Base-by-base conservation (phyloP, 2,888 invertebrate species). In the Meloe dianella region DNA sequence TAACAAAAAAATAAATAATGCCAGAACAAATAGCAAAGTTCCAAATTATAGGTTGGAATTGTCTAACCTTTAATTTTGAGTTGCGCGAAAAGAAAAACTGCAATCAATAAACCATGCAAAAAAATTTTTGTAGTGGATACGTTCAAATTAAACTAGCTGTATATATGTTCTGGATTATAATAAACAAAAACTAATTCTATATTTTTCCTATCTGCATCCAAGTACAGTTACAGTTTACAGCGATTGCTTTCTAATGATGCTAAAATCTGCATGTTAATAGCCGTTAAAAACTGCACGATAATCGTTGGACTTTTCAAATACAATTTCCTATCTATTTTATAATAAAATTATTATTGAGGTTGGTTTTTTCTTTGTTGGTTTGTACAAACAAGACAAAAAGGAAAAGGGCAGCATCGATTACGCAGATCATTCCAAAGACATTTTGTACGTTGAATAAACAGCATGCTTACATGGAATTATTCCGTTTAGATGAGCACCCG, bases 241-340 rank as follows among this genome's bases (percentile, higher is more conserved):
- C 72, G 74, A 79, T 79, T 78, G 74, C 78, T 77, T 79, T 78
- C 78, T 79, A 79, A 78, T 78, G 77, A 76, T 75, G 76, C 75
- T 77, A 75, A 75, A 77, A 78, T 77, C 75, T 76, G 74, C 76
- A 76, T 77, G 73, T 73, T 51, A 73, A 72, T 71, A 73, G 73
- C 71, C 72, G 73, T 71, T 51, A 51, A 22, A 47, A 51, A 51
- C 71, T 69, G 66, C 64, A 63, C 63, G 66, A 65, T 70, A 69
- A 71, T 74, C 66, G 68, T 68, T 63, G 69, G 65, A 66, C 65
- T 61, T 58, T 67, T 47, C 20, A n/a, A n/a, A n/a, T n/a, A n/a
- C n/a, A n/a, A n/a, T n/a, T n/a, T n/a, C n/a, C n/a, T 20, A 47
- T 20, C 69, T 70, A n/a, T 32, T 7, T n/a, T 14, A n/a, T n/a